These are phyloP conservation scores for Coranthus polyacanthus DNA, from an alignment of 2,797 vertebrate species.

Conservation along the genomic window DNA sequence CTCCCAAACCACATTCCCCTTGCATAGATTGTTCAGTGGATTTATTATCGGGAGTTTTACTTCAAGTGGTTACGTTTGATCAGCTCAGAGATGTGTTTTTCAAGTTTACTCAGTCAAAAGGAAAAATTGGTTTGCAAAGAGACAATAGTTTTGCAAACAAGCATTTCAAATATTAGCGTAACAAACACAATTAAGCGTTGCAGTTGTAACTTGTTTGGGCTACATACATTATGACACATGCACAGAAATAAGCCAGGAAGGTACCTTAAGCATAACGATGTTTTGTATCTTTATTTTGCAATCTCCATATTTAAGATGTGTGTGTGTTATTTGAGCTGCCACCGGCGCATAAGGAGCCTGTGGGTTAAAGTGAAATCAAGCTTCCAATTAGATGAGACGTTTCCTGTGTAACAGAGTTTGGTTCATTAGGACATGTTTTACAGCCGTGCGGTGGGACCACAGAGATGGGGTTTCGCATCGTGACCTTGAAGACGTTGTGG, in stretches of 20 bases:
- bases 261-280: too few relatives aligned
- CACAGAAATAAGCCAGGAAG: too few relatives aligned
- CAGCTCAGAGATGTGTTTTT: slow-evolving; percentile 1
- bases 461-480: slow-evolving; percentile 60
- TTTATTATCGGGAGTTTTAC: slow-evolving; percentile 18
- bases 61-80: slow-evolving; percentile 5
- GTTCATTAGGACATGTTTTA: slow-evolving; percentile 66
- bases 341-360: slow-evolving; percentile 39
- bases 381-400: slow-evolving; percentile 69
- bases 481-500: slow-evolving; percentile 56
- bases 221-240: too few relatives aligned
- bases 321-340: slow-evolving; percentile 64
- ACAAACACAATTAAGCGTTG: too few relatives aligned
- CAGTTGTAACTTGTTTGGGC: too few relatives aligned
- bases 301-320: slow-evolving; percentile 45
- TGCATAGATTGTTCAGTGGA: slow-evolving; percentile 1
- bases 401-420: slow-evolving; percentile 56
- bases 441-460: slow-evolving; percentile 54
- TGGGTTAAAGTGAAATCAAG: slow-evolving; percentile 64
- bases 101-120: slow-evolving; percentile 2
- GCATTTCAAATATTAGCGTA: too few relatives aligned
- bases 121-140: too few relatives aligned
- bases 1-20: slow-evolving; percentile 24
- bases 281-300: slow-evolving; percentile 14
- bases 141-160: too few relatives aligned